Evolutionary conservation across 2,888 invertebrate genomes (phyloP).

Genomic region (Phania funesta): DNA sequence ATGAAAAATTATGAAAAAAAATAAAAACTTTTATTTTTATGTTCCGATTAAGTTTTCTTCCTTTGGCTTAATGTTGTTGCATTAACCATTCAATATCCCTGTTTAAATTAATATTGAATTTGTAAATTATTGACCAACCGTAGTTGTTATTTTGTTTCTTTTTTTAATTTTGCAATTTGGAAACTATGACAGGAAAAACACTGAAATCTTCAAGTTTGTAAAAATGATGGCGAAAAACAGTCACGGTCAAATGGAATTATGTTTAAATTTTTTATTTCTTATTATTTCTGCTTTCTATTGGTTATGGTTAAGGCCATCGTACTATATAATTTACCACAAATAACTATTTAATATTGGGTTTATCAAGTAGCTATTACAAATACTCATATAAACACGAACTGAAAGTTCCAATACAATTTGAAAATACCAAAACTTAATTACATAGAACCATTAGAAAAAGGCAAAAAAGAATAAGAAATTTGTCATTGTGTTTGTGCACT

Average conservation of each 20-base stretch:
- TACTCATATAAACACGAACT: neutral
- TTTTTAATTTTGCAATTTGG: constrained; percentile 11
- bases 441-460: too few species aligned
- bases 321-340: constrained; percentile 28
- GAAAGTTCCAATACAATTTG: neutral
- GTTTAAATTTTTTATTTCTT: constrained; percentile 32
- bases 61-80: constrained; percentile 5
- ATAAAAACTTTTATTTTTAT: too few species aligned
- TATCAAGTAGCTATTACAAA: constrained; percentile 38
- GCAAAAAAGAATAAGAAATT: too few species aligned
- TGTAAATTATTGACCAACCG: constrained; percentile 9
- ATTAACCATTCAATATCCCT: constrained; percentile 23
- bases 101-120: constrained; percentile 13
- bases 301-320: constrained; percentile 1
- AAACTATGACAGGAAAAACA: constrained; percentile 24
- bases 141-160: constrained; percentile 24
- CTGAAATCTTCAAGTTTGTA: constrained; percentile 28
- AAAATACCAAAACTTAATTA: neutral
- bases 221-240: constrained; percentile 17
- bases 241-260: constrained; percentile 50
- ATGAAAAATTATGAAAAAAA: too few species aligned
- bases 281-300: constrained; percentile 43
- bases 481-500: too few species aligned
- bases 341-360: constrained; percentile 25
- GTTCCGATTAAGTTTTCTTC: too few species aligned